Evolutionary conservation across 1,140 invertebrate genomes (phyloP).

Genomic region (Micrasema longulum): DNA sequence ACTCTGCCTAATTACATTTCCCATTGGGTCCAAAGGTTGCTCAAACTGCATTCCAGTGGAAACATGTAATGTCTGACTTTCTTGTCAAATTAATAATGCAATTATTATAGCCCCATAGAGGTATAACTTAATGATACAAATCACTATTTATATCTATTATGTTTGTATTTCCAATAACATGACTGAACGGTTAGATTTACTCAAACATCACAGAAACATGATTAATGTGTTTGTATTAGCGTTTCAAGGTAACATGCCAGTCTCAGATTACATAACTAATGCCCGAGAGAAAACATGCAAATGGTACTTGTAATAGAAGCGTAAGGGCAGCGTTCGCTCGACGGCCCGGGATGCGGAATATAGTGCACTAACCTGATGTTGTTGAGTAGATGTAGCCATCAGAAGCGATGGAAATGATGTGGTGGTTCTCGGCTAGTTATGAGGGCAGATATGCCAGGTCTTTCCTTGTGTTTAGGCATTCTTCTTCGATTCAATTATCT

Average conservation of each 20-base stretch:
- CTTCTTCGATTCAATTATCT: conserved; percentile 42
- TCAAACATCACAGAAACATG: no score
- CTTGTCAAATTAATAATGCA: neutral
- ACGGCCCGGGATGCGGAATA: neutral
- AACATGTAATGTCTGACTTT: no score
- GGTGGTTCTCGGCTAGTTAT: conserved; percentile 44
- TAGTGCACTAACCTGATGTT: conserved; percentile 27
- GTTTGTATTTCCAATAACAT: no score
- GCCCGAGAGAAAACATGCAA: conserved; percentile 22
- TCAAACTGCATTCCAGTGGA: neutral
- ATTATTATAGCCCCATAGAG: neutral
- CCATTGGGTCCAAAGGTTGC: conserved; percentile 8
- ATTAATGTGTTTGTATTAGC: neutral
- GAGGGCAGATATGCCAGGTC: conserved; percentile 32
- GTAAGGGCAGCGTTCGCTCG: neutral
- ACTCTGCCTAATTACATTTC: conserved; percentile 6
- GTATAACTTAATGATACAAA: no score
- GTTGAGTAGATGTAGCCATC: conserved; percentile 46
- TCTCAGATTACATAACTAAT: conserved; percentile 34
- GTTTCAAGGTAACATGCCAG: conserved; percentile 16
- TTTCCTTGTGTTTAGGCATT: conserved; percentile 48
- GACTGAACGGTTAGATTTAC: no score
- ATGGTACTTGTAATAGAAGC: neutral
- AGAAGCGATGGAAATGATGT: conserved; percentile 41
- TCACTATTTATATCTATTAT: no score